Evolutionary conservation across 1,140 invertebrate species (phyloP), one percentile per base, ranked within the genome.

Genomic region (Drosophila melanogaster): DNA sequence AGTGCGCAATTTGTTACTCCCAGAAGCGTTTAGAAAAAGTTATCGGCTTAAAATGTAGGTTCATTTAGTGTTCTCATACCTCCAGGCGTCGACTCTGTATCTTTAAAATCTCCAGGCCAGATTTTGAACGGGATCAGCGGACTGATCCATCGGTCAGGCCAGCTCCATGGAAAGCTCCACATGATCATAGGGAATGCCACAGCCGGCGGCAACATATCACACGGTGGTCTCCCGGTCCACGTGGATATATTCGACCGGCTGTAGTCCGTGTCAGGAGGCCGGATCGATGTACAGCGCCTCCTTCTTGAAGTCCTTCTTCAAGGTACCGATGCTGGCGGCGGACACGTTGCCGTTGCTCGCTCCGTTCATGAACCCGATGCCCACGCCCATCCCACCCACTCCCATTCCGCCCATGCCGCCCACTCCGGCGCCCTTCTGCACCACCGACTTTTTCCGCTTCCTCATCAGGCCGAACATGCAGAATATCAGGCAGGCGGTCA

Each of bases 171-270:
- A 81, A 55, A 84, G 75, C 80, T 87, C 85, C 53, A 89, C 62
- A 51, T 85, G 72, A 56, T 81, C 83, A 40, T 78, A 86, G 67
- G 41, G 24, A n/a, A 64, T 59, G 61, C 79, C 72, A 89, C 74
- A 89, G 85, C 81, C 81, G 76, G 81, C 71, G 62, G 81, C 86
- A 81, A 80, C 85, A 92, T 87, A 93, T 95, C 94, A 97, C 93
- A 97, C 96, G 71, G 96, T 97, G 81, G 96, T 97, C 93, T 97
- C 96, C 91, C 96, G 95, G 93, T 97, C 96, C 92, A 97, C 96
- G 93, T 97, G 96, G 89, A 97, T 97, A 91, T 96, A 97, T 92
- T 97, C 96, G 94, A 97, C 96, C 94, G 96, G 96, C 93, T 96
- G 96, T 92, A 95, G 95, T 91, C 95, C 95, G 80, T 96, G 96